A percentile compares a stretch with the other conserved stretches of the same genome.
phyloP scores from a whole-genome alignment of 2,888 invertebrate species.

The Eristalinus sepulchralis region DNA sequence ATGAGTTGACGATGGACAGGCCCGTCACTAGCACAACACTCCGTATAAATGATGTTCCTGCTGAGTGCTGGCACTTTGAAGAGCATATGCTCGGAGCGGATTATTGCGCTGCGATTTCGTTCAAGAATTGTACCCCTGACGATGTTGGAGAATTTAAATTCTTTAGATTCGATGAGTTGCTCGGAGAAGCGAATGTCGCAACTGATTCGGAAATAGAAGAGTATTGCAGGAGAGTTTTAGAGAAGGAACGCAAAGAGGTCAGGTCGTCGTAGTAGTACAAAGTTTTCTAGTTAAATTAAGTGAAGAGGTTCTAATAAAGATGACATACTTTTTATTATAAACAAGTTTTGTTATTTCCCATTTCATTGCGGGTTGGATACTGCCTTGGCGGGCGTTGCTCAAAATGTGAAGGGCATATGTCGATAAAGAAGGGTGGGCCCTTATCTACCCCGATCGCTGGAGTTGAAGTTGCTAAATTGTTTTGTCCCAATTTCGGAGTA shows the following conservation, averaged over 20 bases:
- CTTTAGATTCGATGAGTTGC: slow-evolving; percentile 84
- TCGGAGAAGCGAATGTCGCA: slow-evolving; percentile 79
- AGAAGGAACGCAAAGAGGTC: slow-evolving; percentile 74
- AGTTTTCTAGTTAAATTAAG: slow-evolving; percentile 1
- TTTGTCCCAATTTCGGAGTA: slow-evolving; percentile 54
- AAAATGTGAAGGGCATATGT: slow-evolving; percentile 20
- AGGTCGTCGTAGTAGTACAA: slow-evolving; percentile 26
- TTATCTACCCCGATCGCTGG: slow-evolving; percentile 21
- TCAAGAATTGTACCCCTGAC: slow-evolving; percentile 78
- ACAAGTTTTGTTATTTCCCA: background rate
- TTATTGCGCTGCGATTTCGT: slow-evolving; percentile 91
- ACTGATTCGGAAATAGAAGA: slow-evolving; percentile 72
- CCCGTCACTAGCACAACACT: slow-evolving; percentile 86
- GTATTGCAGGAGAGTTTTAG: slow-evolving; percentile 75
- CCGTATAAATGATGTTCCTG: slow-evolving; percentile 83
- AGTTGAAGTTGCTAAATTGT: slow-evolving; percentile 7
- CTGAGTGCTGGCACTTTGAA: slow-evolving; percentile 89
- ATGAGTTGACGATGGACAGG: slow-evolving; percentile 80
- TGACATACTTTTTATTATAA: slow-evolving; percentile 6
- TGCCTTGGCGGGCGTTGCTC: background rate
- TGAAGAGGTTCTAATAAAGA: slow-evolving; percentile 45
- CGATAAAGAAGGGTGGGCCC: slow-evolving; percentile 11
- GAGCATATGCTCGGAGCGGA: slow-evolving; percentile 89
- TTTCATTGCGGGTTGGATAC: slow-evolving; percentile 4
- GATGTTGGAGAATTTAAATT: slow-evolving; percentile 81